Base-by-base conservation (phyloP, 2,113 vertebrate species). In the Aepyceros melampus region DNA sequence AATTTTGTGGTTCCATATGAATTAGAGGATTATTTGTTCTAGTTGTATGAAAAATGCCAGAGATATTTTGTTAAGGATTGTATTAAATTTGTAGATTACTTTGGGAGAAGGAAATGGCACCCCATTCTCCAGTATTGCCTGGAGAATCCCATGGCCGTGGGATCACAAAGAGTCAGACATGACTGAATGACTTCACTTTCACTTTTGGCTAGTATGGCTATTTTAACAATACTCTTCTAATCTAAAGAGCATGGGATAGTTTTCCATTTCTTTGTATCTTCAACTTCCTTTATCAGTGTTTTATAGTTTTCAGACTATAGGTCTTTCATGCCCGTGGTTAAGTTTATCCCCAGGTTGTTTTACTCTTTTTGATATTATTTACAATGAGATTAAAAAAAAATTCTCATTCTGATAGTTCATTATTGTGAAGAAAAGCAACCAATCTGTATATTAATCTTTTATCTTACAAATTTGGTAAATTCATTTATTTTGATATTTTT, bases 121-220 rank as follows among this genome's bases (percentile, higher is more conserved):
- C 16, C 33, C 33, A 10, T 0, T 67, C 16, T 67, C 16, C 9
- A 67, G 64, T 67, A 36, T 67, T 36, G 64, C 64, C 8, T 67
- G 17, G 64, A 67, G 33, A 67, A 67, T 67, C 64, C 17, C 16
- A 21, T 36, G 33, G 64, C 4, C 17, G 21, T 36, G 64, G 64
- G 16, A 36, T 36, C 2, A 2, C 16, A 67, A 36, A 36, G 64
- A 67, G 33, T 10, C 2, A 0, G 8, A 67, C 64, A 67, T 0
- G 33, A 67, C 64, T 67, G 58, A 62, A 12, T 6, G 5, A 60
- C 27, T 60, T n/a, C 62, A n/a, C 33, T n/a, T 67, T 67, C 33
- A 67, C 62, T n/a, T 67, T 67, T 67, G 47, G 47, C 31, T n/a
- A 23, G 47, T 51, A 53, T 51, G 79, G 19, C 31, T 33, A 23